Evolutionary conservation across 2,113 vertebrate genomes (phyloP), one percentile per base, ranked within the genome.

Genomic region (Marcusenius ussheri): DNA sequence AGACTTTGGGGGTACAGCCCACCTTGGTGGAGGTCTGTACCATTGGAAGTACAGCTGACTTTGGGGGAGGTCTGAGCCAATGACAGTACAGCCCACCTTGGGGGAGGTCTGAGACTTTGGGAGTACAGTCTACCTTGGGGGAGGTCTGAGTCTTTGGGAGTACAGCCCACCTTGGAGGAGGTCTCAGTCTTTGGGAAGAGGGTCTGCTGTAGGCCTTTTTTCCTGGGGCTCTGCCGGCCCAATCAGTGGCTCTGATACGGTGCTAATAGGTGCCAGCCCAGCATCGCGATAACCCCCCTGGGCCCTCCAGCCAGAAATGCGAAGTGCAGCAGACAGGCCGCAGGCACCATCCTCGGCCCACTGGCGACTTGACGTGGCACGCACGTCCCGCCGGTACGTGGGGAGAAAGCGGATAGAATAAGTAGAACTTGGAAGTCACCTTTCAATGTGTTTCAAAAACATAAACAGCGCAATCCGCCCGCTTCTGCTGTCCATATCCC

Each of bases 331-430:
- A 27, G 83, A 50, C 47, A 5, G 45, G 45, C n/a, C 13, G 45
- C 47, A 85, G 83, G 83, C 83, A n/a, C 8, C 46, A 49, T 46
- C 83, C 47, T 27, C 1, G 24, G 42, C 83, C 9, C 21, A 11
- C 42, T 3, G 17, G 4, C 2, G 24, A 2, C 45, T 11, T 49
- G 83, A 85, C 24, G 83, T 9, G 3, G 46, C 24, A n/a, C 10
- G 1, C 83, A 47, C 83, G 42, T 17, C 46, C 83, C 45, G 24
- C 83, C 50, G 5, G 19, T 49, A 47, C 47, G 88, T 83, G 77
- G 70, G 83, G 39, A 66, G 84, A 85, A 89, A 92, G 91, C 90
- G 93, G 74, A 77, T 51, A 51, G 46, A 47, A 94, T 47, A 47
- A 74, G 66, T 74, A 80, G 62, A 27, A 50, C 70, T 89, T 89